A percentile compares a stretch with the other conserved stretches of the same genome.
phyloP scores from a whole-genome alignment of 1,140 invertebrate genomes.

The Amyelois transitella region DNA sequence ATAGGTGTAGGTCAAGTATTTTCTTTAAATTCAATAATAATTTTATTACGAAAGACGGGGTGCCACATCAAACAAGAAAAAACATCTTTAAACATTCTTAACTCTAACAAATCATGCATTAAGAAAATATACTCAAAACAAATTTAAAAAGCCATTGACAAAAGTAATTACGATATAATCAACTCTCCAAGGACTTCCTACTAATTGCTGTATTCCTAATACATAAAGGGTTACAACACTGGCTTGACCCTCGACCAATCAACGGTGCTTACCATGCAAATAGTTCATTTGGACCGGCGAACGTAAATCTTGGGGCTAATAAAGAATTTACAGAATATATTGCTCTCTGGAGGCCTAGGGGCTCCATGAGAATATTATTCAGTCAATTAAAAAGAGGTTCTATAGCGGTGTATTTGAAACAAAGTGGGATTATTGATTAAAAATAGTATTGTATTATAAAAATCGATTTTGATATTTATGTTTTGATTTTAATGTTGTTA shows the following conservation, averaged over 20 bases:
- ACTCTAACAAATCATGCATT: neutral
- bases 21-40: too few relatives aligned
- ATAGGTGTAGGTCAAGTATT: too few relatives aligned
- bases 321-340: constrained; percentile 20
- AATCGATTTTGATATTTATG: too few relatives aligned
- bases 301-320: constrained; percentile 1
- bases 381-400: too few relatives aligned
- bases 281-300: neutral
- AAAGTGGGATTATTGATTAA: too few relatives aligned
- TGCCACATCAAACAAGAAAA: too few relatives aligned
- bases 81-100: too few relatives aligned
- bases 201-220: neutral
- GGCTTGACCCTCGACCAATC: neutral
- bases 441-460: too few relatives aligned
- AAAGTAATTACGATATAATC: neutral
- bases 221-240: neutral
- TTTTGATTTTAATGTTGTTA: too few relatives aligned
- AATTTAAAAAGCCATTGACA: neutral
- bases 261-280: neutral
- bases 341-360: constrained; percentile 16
- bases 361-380: neutral
- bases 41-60: too few relatives aligned
- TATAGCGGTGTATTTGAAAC: too few relatives aligned
- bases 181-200: neutral
- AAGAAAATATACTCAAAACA: neutral